Evolutionary conservation across 2,113 vertebrate genomes (phyloP).

Genomic region (Hylia prasina): DNA sequence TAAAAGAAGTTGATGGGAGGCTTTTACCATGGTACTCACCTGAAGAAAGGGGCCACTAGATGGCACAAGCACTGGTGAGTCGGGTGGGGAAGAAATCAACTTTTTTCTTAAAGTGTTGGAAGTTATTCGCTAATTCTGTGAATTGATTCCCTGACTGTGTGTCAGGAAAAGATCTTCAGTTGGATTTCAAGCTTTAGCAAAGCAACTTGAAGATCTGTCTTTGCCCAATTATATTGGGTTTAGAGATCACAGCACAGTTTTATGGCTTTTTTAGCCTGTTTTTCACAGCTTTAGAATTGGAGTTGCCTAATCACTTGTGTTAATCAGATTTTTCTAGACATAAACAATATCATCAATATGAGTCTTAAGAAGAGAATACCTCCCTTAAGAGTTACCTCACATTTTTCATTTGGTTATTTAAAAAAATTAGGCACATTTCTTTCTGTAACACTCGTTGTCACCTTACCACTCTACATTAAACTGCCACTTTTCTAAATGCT

Average conservation of each 20-base stretch:
- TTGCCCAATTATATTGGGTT: conserved; percentile 39
- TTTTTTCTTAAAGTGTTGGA: background rate
- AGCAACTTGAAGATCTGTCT: background rate
- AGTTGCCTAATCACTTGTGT: background rate
- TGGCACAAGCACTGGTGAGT: background rate
- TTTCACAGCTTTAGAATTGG: background rate
- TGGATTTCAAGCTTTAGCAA: background rate
- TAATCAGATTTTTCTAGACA: background rate
- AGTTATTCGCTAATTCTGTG: background rate
- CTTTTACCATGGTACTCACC: background rate
- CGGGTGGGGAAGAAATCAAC: background rate
- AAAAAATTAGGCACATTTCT: background rate
- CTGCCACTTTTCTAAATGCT: background rate
- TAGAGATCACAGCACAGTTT: background rate
- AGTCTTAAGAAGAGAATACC: background rate
- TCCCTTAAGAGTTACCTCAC: background rate
- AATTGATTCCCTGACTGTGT: conserved; percentile 5
- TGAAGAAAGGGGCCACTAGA: conserved; percentile 19
- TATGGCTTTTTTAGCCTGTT: background rate
- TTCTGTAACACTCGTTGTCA: background rate
- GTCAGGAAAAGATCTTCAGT: conserved; percentile 28
- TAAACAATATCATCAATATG: background rate
- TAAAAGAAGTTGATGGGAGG: background rate
- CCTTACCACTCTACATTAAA: conserved; percentile 7
- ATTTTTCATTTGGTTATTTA: background rate